Evolutionary conservation across 2,888 invertebrate species (phyloP), one percentile per base, ranked within the genome.

Genomic region (Macrosoma leucophasiata): DNA sequence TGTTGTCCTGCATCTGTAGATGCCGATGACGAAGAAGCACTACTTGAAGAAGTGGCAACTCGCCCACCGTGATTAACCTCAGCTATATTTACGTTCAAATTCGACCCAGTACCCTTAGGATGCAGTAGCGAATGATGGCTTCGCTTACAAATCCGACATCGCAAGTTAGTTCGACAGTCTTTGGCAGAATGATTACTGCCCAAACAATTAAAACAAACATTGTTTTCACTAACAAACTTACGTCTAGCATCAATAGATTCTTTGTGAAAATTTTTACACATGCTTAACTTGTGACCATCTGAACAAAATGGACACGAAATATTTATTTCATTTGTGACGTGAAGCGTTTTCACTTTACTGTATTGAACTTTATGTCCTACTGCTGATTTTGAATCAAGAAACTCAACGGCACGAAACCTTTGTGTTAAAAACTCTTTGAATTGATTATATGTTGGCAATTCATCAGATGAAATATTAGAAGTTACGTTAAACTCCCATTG

Each of bases 191-290:
- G 53, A 24, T 44, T 48, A 2, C 19, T 15, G 8, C 31, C 32
- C 3, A 56, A 32, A 27, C 50, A 56, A 29, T 46, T 45, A 29
- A 52, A 56, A 32, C 52, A 52, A 4, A 54, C 15, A 7, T 29
- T 28, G 4, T 44, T 46, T 4, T 21, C 14, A 21, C 33, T 29
- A 2, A 42, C 46, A 41, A 51, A 49, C 4, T 33, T 24, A 32
- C 44, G 40, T 7, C 37, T 33, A 5, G 9, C 17, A 9, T 46
- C 29, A 8, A 32, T 20, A 23, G 33, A 12, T 26, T 32, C 15
- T 9, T 49, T 46, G 2, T 13, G 28, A 38, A 51, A 50, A 4
- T 29, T 25, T 12, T 48, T 50, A 31, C 50, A 55, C 34, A 31
- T 32, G 4, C 2, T n/a, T 6, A 55, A 24, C 26, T 48, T 52